A percentile compares a stretch with the other conserved stretches of the same genome.
These are phyloP conservation scores for Parapristionchus giblindavisi DNA, from an alignment of 2,888 invertebrate species.

Conservation along the genomic window DNA sequence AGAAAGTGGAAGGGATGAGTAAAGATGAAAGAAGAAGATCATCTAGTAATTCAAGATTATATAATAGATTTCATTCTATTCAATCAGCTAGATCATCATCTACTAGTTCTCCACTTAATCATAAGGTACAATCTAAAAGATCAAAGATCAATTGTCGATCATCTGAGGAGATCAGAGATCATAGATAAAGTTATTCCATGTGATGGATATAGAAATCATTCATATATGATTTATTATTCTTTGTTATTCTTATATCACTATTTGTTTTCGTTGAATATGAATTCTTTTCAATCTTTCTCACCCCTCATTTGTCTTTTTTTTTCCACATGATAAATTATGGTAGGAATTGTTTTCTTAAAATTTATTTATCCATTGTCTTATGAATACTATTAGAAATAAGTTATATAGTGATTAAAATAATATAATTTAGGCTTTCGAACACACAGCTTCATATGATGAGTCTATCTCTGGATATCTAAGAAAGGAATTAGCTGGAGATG, in stretches of 20 bases:
- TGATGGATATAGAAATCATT: no score
- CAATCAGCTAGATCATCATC: slow-evolving; percentile 4
- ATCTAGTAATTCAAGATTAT: slow-evolving; percentile 13
- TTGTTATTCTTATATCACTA: no score
- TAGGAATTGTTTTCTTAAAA: no score
- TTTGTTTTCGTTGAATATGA: no score
- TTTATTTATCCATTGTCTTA: no score
- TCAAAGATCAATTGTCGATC: no score
- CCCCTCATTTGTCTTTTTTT: slow-evolving; percentile 35
- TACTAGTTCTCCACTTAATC: slow-evolving; percentile 23
- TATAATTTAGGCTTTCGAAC: slow-evolving; percentile 86
- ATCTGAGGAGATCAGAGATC: no score
- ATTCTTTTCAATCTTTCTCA: neutral
- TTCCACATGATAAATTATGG: no score
- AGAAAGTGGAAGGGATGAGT: slow-evolving; percentile 38
- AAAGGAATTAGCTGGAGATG: slow-evolving; percentile 81
- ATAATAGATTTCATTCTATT: slow-evolving; percentile 30
- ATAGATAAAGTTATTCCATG: no score
- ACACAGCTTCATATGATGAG: slow-evolving; percentile 91
- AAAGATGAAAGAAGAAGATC: slow-evolving; percentile 21
- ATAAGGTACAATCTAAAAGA: slow-evolving; percentile 4
- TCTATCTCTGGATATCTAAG: slow-evolving; percentile 95
- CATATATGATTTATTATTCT: no score
- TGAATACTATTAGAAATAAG: no score
- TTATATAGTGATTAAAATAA: no score